Evolutionary conservation across 1,140 invertebrate genomes (phyloP), one percentile per base, ranked within the genome.

Genomic region (Luehdorfia chinensis): DNA sequence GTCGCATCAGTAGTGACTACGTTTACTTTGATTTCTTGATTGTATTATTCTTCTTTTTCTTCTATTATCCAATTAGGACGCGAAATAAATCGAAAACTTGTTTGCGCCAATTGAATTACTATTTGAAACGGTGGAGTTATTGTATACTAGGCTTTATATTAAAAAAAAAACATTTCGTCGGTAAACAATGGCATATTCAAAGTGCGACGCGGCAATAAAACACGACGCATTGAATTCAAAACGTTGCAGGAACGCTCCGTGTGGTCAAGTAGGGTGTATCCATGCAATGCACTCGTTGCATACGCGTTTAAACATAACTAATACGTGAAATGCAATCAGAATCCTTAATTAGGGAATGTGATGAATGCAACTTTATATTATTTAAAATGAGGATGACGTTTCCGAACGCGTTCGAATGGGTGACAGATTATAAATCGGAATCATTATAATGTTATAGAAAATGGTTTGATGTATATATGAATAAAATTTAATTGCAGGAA

Each of bases 271-370:
- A 49, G 53, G 41, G 32, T 15, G 28, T 62, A 33, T 13, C 23
- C 28, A 64, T 59, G 60, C 57, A 31, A 6, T 2, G 33, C 31
- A 32, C 31, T 14, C 13, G 27, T 50, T 5, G 47, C 39, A 43
- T 13, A 27, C 47, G 43, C 49, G 45, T 41, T 57, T 58, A 59
- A 58, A 65, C 58, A 60, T 65, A 65, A 65, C 61, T 65, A 65
- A 65, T 65, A 60, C 46, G 57, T 23, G 11, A 21, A 32, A 51
- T 52, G 57, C 47, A 23, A 18, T 11, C n/a, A 36, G 61, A 60
- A 65, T 63, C 18, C 4, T 5, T 48, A 43, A 60, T 52, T 21
- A 37, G 16, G 4, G 4, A 9, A 12, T 30, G 9, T 30, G 9
- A 1, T 11, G 8, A 1, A 9, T 4, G 18, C 11, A 11, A 37